Base-by-base conservation (phyloP, 2,797 vertebrate species). In the Epinephelus awoara region DNA sequence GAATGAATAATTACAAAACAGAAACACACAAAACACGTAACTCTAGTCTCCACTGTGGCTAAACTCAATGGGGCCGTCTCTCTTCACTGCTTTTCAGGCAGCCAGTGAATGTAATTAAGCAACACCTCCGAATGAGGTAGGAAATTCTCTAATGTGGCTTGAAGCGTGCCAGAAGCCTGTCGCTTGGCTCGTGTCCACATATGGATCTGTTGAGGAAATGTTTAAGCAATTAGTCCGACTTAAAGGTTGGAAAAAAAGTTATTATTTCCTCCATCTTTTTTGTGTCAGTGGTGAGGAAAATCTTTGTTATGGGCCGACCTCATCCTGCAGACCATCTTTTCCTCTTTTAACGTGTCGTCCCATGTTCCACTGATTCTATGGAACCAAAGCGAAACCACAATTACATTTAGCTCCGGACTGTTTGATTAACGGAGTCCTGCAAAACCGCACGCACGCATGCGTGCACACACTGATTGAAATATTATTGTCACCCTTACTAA, bases 171-270 rank as follows among this genome's bases (percentile, higher is more conserved):
- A 87, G 70, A 85, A 66, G 54, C 56, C 78, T 65, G 68, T 77
- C 64, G 61, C 65, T 68, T 87, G 84, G 88, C 86, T 67, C 17
- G 1, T 1, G 40, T 82, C 71, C 87, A 63, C 75, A 4, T 75
- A 73, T 76, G 78, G 86, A 90, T 85, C 85, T 11, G 62, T 67
- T 52, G 83, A 89, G 83, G 90, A 93, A 93, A 93, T 83, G 79
- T 92, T 88, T 83, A 85, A 88, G 88, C 82, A 89, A 90, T 93
- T 88, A 90, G 84, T 58, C 62, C 19, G 59, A 83, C 42, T 87
- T 88, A 76, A 89, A 85, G 68, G 75, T 64, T 85, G 83, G 88
- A 80, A 91, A 88, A 23, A 59, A 81, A 77, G 44, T 67, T 65
- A 75, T 82, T 85, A 82, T 81, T 87, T 81, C 77, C 77, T 77